Evolutionary conservation across 2,888 invertebrate species (phyloP).

Genomic region (Brachypterus glaber): DNA sequence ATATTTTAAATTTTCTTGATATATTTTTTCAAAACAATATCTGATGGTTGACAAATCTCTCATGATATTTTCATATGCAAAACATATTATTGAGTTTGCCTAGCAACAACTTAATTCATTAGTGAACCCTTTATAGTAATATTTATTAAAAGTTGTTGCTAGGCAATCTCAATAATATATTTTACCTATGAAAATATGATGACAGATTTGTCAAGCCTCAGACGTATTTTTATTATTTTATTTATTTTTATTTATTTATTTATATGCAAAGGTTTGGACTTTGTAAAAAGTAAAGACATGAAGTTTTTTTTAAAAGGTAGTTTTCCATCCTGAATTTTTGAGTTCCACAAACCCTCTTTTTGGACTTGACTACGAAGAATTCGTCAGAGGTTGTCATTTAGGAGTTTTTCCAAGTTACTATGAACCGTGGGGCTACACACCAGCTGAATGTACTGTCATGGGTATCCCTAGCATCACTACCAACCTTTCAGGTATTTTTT

Average conservation of each 20-base stretch:
- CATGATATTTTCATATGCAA: no score
- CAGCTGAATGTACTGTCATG: conserved; percentile 99
- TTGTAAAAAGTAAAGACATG: background rate
- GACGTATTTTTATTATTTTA: background rate
- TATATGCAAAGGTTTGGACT: background rate
- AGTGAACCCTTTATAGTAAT: no score
- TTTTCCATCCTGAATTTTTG: conserved; percentile 98
- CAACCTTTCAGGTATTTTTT: conserved; percentile 70
- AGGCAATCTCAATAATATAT: no score
- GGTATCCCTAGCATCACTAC: conserved; percentile 98
- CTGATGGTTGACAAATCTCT: no score
- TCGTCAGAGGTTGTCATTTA: conserved; percentile 96
- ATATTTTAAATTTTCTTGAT: no score
- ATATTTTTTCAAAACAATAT: no score
- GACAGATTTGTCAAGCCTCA: no score
- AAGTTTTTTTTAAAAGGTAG: conserved; percentile 58
- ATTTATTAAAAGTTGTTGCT: no score
- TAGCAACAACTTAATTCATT: no score
- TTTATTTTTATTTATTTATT: background rate
- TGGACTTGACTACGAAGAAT: conserved; percentile 97
- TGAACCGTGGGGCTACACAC: conserved; percentile 99
- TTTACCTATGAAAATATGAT: no score
- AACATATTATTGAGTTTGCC: no score
- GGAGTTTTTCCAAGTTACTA: conserved; percentile 99
- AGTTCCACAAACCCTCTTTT: conserved; percentile 96